These are phyloP conservation scores for Diarsia dahlii DNA, from an alignment of 2,888 invertebrate species.

Conservation along the genomic window DNA sequence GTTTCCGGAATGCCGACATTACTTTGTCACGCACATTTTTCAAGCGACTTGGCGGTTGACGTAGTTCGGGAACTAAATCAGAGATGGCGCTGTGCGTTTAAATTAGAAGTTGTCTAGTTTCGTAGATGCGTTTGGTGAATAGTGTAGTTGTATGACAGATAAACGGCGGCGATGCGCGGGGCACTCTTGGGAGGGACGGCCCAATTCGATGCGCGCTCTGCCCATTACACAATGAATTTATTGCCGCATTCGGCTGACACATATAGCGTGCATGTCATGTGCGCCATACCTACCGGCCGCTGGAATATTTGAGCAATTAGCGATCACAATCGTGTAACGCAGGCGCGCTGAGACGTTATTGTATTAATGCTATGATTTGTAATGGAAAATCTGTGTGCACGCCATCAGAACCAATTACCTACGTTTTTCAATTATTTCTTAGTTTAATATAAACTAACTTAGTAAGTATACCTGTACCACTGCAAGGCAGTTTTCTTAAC, in stretches of 20 bases:
- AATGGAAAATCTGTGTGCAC: slow-evolving; percentile 3
- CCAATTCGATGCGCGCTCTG: slow-evolving; percentile 85
- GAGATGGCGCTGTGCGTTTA: slow-evolving; percentile 63
- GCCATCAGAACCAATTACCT: not conserved
- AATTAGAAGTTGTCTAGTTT: slow-evolving; percentile 43
- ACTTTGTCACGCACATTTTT: slow-evolving; percentile 76
- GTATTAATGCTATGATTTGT: slow-evolving; percentile 41
- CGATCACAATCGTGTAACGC: slow-evolving; percentile 57
- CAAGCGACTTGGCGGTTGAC: slow-evolving; percentile 12
- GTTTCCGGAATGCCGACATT: slow-evolving; percentile 80
- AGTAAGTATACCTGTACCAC: not conserved
- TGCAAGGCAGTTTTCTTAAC: not conserved
- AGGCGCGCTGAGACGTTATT: slow-evolving; percentile 51
- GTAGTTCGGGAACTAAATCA: slow-evolving; percentile 40
- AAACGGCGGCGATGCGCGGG: slow-evolving; percentile 79
- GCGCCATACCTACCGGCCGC: slow-evolving; percentile 71
- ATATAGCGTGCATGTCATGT: slow-evolving; percentile 86
- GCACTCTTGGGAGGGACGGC: slow-evolving; percentile 88
- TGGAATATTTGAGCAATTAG: slow-evolving; percentile 80
- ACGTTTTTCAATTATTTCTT: not conserved
- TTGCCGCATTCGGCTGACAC: slow-evolving; percentile 85
- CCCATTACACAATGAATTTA: slow-evolving; percentile 90
- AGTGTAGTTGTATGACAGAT: slow-evolving; percentile 79
- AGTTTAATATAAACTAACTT: not conserved
- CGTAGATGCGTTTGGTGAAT: slow-evolving; percentile 80